Evolutionary conservation across 2,113 vertebrate species (phyloP).

Genomic region (Pica pica): DNA sequence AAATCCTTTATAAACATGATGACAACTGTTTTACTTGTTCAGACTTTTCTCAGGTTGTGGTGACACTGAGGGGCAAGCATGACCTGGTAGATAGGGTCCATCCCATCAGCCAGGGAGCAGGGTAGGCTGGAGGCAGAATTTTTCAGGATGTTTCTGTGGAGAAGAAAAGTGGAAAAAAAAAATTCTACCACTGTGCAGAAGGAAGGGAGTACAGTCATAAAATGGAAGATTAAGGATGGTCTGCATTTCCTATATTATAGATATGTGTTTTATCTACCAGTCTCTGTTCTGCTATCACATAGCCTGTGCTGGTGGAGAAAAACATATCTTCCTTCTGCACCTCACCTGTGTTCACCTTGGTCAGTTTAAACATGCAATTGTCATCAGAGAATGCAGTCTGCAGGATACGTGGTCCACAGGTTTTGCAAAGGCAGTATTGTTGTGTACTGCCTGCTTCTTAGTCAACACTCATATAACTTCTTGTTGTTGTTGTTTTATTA

Average conservation of each 20-base stretch:
- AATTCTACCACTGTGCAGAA: background rate
- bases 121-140: background rate
- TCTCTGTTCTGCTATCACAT: background rate
- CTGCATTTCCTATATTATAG: background rate
- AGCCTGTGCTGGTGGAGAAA: background rate
- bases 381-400: background rate
- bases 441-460: background rate
- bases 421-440: background rate
- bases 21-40: background rate
- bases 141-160: background rate
- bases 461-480: accelerated
- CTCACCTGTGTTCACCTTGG: background rate
- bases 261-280: background rate
- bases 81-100: background rate
- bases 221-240: background rate
- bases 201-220: background rate
- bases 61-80: accelerated
- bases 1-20: background rate
- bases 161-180: accelerated
- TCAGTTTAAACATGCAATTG: background rate
- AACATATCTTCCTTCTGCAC: background rate
- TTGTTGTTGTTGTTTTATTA: background rate
- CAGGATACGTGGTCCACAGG: accelerated
- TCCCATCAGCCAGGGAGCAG: background rate
- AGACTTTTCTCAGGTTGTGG: background rate